These are phyloP conservation scores for Apogon talboti DNA, from an alignment of 2,797 vertebrate species.

Conservation along the genomic window DNA sequence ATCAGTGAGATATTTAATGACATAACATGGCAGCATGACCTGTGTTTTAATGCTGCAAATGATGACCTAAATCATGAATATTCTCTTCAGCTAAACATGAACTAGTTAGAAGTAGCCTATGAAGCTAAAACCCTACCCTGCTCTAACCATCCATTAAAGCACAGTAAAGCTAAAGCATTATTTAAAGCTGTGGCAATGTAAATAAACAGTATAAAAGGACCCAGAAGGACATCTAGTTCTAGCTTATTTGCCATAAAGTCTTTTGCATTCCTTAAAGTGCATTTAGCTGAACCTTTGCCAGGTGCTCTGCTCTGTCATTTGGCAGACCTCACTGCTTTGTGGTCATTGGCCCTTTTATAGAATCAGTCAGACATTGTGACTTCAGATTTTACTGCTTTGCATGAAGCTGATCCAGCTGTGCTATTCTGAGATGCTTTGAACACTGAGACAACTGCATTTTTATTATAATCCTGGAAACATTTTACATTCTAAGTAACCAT, in stretches of 20 bases:
- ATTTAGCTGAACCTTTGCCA: slow-evolving; percentile 29
- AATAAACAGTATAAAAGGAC: slow-evolving; percentile 12
- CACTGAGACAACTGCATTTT: slow-evolving; percentile 25
- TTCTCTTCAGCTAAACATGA: slow-evolving; percentile 5
- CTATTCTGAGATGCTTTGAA: slow-evolving; percentile 51
- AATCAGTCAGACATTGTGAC: no score
- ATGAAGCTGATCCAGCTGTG: slow-evolving; percentile 44
- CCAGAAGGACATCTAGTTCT: slow-evolving; percentile 17
- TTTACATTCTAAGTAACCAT: not conserved
- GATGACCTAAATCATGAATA: not conserved
- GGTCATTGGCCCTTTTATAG: no score
- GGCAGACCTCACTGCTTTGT: slow-evolving; percentile 44
- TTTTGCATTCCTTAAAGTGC: slow-evolving; percentile 22
- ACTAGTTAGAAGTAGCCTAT: not conserved
- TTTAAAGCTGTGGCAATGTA: slow-evolving; percentile 11
- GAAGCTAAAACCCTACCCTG: not conserved
- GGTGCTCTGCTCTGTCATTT: slow-evolving; percentile 45
- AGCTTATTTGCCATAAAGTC: slow-evolving; percentile 29
- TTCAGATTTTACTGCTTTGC: slow-evolving; percentile 35
- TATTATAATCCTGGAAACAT: slow-evolving; percentile 19
- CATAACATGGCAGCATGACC: not conserved
- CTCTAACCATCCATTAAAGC: slow-evolving; percentile 9
- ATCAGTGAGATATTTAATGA: not conserved
- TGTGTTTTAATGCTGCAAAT: slow-evolving; percentile 7
- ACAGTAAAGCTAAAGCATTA: slow-evolving; percentile 4